Evolutionary conservation across 1,140 invertebrate species (phyloP), one percentile per base, ranked within the genome.

Genomic region (Eciton burchellii): DNA sequence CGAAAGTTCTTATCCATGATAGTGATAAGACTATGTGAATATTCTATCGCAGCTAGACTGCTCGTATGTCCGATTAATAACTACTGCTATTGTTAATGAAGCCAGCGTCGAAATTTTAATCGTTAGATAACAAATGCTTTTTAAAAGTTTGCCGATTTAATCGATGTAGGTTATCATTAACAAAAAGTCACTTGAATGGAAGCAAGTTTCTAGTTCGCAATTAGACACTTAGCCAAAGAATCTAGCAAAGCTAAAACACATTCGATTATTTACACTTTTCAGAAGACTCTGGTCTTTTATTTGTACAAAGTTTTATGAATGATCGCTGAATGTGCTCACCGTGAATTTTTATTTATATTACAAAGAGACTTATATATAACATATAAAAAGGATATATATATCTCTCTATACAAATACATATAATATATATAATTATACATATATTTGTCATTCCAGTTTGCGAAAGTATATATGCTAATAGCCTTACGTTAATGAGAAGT

Each of bases 161-260:
- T 63, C 52, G 82, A 76, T 54, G 84, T 83, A 66, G 66, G 82
- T 89, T 54, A 83, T 81, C 77, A 76, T 82, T 89, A 84, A 72
- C 74, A 72, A 26, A 85, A 85, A 83, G 82, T 87, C 86, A 90
- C 86, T 83, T 79, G 62, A 82, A 57, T 54, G 41, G 35, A 35
- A 35, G 60, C 84, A 87, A 81, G 35, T 35, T 63, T 84, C 79
- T 89, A 85, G 90, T 86, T 88, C 77, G 83, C 72, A 82, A 73
- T 87, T 88, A 90, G 81, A 76, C 89, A 73, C 85, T 88, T 90
- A 92, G 90, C 92, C 92, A 93, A 93, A 93, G 91, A 92, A 81
- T 85, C 89, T 91, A 88, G 84, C 84, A 82, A 86, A 84, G 79
- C 70, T 85, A 82, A 66, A 84, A 79, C 57, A 74, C 54, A 59